These are phyloP conservation scores for Thysanoteuthis rhombus DNA, from an alignment of 2,888 invertebrate species.

Conservation along the genomic window DNA sequence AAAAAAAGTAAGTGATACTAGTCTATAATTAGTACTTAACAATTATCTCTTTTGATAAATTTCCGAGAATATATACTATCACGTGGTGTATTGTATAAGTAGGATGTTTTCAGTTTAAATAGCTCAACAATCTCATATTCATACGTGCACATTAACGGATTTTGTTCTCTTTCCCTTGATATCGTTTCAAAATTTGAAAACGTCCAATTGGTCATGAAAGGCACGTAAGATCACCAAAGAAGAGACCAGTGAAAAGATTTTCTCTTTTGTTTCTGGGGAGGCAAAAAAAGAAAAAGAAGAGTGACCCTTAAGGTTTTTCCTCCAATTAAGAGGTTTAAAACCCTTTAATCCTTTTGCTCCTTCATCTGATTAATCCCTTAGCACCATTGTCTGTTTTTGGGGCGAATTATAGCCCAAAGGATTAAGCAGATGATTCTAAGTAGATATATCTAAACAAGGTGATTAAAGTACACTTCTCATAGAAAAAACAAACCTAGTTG, in stretches of 20 bases:
- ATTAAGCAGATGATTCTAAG: neutral
- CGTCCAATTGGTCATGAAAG: neutral
- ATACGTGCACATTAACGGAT: neutral
- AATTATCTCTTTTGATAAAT: no score
- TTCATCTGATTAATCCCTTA: neutral
- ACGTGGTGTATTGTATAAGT: no score
- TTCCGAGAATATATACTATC: no score
- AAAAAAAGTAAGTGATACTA: no score
- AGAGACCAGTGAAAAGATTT: neutral
- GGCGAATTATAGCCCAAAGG: neutral
- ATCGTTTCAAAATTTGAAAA: neutral
- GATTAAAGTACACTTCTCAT: neutral
- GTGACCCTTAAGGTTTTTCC: neutral
- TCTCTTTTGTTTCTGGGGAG: neutral
- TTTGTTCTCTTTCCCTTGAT: neutral
- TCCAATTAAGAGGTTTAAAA: neutral
- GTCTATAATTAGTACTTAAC: no score
- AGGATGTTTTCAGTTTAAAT: no score
- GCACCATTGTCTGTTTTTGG: neutral
- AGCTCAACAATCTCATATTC: neutral
- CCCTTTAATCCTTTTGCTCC: neutral
- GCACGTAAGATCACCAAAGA: neutral
- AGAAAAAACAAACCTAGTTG: neutral
- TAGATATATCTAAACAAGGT: neutral
- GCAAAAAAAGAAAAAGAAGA: no score